These are phyloP conservation scores for Cheumatopsyche charites DNA, from an alignment of 1,140 invertebrate species.

Conservation along the genomic window DNA sequence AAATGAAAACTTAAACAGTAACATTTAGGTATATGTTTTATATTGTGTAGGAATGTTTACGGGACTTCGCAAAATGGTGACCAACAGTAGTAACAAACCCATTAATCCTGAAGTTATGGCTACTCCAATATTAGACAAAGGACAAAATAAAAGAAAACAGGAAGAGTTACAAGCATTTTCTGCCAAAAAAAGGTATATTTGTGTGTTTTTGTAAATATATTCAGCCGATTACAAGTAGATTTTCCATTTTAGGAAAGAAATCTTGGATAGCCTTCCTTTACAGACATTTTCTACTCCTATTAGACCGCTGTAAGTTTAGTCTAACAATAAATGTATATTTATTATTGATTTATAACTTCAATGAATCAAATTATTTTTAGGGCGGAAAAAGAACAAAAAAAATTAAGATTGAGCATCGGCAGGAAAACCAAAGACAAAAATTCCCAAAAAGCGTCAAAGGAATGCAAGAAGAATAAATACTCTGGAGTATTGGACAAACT, in stretches of 20 bases:
- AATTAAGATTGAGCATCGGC: constrained; percentile 54
- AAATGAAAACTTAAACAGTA: constrained; percentile 1
- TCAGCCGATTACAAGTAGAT: neutral
- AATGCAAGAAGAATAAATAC: constrained; percentile 51
- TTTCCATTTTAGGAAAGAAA: constrained; percentile 59
- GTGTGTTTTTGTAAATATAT: neutral
- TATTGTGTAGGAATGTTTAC: constrained; percentile 71
- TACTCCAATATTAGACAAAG: constrained; percentile 56
- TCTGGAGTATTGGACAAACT: constrained; percentile 30
- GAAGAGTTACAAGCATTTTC: constrained; percentile 61
- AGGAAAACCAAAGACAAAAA: constrained; percentile 45
- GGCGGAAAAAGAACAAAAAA: constrained; percentile 56
- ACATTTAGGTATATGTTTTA: constrained; percentile 5
- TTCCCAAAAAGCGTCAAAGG: constrained; percentile 9
- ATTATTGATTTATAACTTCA: neutral
- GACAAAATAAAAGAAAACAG: constrained; percentile 56
- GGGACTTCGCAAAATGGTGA: constrained; percentile 78
- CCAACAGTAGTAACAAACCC: constrained; percentile 53
- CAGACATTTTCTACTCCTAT: constrained; percentile 56
- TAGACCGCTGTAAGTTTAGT: constrained; percentile 38
- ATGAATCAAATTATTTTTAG: constrained; percentile 50
- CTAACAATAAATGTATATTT: constrained; percentile 5
- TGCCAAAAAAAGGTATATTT: constrained; percentile 67
- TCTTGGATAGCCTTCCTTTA: constrained; percentile 56
- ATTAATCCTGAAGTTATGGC: constrained; percentile 57